phyloP scores from a whole-genome alignment of 2,113 vertebrate species.

The Cinclus cinclus region DNA sequence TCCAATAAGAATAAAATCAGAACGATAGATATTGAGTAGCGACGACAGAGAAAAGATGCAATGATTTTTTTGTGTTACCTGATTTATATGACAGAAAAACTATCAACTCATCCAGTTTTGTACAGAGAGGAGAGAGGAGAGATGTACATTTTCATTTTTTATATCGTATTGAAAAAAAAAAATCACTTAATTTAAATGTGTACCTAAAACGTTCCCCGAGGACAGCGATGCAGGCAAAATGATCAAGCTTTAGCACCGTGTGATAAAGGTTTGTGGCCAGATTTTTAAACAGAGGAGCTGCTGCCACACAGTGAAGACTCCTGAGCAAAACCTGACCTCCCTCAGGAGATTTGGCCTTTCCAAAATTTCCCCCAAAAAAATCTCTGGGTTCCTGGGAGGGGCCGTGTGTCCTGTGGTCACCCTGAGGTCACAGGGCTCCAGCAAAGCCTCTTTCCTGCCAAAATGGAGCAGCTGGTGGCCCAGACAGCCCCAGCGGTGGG shows the following conservation, averaged over 20 bases:
- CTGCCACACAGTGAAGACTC: background rate
- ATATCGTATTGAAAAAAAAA: slow-evolving; percentile 47
- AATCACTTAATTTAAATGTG: slow-evolving; percentile 51
- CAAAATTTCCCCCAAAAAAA: background rate
- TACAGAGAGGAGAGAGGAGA: slow-evolving; percentile 32
- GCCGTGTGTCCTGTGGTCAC: accelerated
- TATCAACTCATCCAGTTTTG: slow-evolving; percentile 53
- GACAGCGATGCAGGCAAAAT: background rate
- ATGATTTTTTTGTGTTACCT: slow-evolving; percentile 65
- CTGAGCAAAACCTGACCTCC: background rate
- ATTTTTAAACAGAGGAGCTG: background rate
- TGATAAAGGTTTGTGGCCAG: slow-evolving; percentile 14
- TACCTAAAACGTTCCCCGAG: slow-evolving; percentile 53
- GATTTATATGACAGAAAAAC: slow-evolving; percentile 74
- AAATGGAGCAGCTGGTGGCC: background rate
- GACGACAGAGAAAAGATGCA: slow-evolving; percentile 60
- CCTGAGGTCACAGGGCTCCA: background rate
- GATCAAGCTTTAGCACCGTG: slow-evolving; percentile 1
- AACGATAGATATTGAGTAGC: slow-evolving; percentile 62
- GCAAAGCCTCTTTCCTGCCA: background rate
- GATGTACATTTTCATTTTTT: slow-evolving; percentile 28
- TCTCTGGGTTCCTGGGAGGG: accelerated
- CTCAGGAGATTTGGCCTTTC: background rate
- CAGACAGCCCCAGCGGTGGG: background rate
- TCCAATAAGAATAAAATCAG: slow-evolving; percentile 75